Evolutionary conservation across 2,888 invertebrate genomes (phyloP), one percentile per base, ranked within the genome.

Genomic region (Himalopsyche japonica): DNA sequence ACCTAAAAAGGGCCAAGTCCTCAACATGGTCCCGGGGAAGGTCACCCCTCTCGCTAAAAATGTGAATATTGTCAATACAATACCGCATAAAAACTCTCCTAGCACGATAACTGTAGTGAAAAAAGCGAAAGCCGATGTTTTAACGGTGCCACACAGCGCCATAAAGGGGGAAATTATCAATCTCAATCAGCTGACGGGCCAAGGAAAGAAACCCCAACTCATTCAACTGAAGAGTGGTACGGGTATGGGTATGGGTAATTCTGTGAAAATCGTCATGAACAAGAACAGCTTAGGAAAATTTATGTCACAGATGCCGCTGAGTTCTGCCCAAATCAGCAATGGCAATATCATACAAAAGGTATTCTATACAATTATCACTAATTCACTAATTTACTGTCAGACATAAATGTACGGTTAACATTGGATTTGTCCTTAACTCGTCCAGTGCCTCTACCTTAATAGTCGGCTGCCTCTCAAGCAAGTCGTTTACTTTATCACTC

Each of bases 221-320:
- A 87, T 90, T 76, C 89, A 90, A 79, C 84, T 90, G 57, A 89
- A 90, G 76, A 89, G 90, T 43, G 90, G 89, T 24, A 89, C 89
- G 37, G 89, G 89, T 86, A 89, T 91, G 85, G 89, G 90, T 78
- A 89, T 91, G 85, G 89, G 90, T 78, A 89, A 88, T 49, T 90
- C 92, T 85, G 92, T 93, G 87, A 92, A 91, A 89, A 91, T 92
- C 88, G 89, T 91, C 88, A 89, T 91, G 89, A 91, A 92, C 89
- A 90, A 90, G 87, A 88, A 88, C 87, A 90, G 90, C 24, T 79
- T 84, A 57, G 84, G 84, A 34, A 84, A 84, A 76, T 80, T 84
- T 20, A 84, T 84, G 30, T 34, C 82, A 15, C 84, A 84, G 47
- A 82, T 82, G 77, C 80, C 84, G 12, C 18, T 79, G n/a, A 48